Percentiles rank a stretch among this genome's conserved stretches.
phyloP scores from a whole-genome alignment of 2,888 invertebrate genomes.

The Strigamia maritima region DNA sequence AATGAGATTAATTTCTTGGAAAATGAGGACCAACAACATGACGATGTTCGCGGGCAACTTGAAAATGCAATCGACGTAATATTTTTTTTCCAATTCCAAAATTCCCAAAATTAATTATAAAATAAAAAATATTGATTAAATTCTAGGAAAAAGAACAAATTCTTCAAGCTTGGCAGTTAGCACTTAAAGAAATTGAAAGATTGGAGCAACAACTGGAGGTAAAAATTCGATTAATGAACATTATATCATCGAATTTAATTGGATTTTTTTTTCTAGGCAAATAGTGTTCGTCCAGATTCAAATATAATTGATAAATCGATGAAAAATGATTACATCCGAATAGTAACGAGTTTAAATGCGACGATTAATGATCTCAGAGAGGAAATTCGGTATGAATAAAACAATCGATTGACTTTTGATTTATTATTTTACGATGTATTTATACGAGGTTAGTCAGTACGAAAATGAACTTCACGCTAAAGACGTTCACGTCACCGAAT shows the following conservation, averaged over 20 bases:
- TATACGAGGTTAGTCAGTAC: neutral
- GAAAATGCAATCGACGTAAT: neutral
- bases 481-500: neutral
- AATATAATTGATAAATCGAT: neutral
- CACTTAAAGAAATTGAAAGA: slow-evolving; percentile 20
- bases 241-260: neutral
- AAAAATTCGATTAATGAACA: neutral
- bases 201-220: neutral
- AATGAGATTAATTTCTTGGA: neutral
- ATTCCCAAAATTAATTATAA: neutral
- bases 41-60: neutral
- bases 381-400: neutral
- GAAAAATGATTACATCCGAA: neutral
- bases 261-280: neutral
- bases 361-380: neutral
- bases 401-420: neutral
- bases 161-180: neutral
- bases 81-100: no score
- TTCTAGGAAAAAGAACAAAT: slow-evolving; percentile 17
- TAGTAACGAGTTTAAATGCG: neutral
- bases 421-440: neutral
- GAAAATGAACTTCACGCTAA: neutral
- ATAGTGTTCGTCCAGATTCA: neutral
- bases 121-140: neutral
- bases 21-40: neutral